Conservation (phyloP, 2,113 vertebrate genomes). For the Rhinogobius similis region DNA sequence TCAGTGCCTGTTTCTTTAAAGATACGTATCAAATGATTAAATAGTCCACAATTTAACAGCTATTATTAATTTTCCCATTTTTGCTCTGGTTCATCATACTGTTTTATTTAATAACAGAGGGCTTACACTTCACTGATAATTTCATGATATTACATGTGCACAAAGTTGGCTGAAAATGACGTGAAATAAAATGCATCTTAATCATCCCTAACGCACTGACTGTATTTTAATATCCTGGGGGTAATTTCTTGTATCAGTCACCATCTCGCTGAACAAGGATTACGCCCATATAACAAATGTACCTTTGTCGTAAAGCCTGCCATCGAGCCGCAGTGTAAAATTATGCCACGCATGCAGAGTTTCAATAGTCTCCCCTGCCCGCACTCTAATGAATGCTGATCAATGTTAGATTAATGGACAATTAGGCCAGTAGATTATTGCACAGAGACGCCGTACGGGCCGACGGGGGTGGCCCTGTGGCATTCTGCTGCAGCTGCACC, state of each 20-base stretch:
- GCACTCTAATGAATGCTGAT: slow-evolving; percentile 63
- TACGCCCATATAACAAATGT: slow-evolving; percentile 23
- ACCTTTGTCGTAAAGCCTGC: slow-evolving; percentile 54
- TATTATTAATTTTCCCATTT: background rate
- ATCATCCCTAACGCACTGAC: background rate
- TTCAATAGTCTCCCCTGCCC: slow-evolving; percentile 42
- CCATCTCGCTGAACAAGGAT: slow-evolving; percentile 16
- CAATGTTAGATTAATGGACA: slow-evolving; percentile 72
- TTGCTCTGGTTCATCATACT: background rate
- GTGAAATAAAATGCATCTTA: background rate
- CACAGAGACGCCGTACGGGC: slow-evolving; percentile 64
- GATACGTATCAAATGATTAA: too few relatives aligned
- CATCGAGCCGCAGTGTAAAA: slow-evolving; percentile 46
- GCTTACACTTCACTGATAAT: background rate
- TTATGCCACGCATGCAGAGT: slow-evolving; percentile 45
- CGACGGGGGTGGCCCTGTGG: slow-evolving; percentile 27
- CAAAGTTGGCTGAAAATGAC: background rate
- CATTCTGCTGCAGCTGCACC: slow-evolving; percentile 11
- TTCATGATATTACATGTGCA: background rate
- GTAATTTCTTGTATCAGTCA: slow-evolving; percentile 8
- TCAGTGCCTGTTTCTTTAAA: too few relatives aligned
- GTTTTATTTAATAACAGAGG: background rate
- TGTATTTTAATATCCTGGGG: slow-evolving; percentile 1
- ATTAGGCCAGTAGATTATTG: slow-evolving; percentile 66
- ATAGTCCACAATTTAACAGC: too few relatives aligned